A percentile compares a stretch with the other conserved stretches of the same genome.
These are phyloP conservation scores for Rhingia campestris DNA, from an alignment of 2,888 invertebrate species.

Conservation along the genomic window DNA sequence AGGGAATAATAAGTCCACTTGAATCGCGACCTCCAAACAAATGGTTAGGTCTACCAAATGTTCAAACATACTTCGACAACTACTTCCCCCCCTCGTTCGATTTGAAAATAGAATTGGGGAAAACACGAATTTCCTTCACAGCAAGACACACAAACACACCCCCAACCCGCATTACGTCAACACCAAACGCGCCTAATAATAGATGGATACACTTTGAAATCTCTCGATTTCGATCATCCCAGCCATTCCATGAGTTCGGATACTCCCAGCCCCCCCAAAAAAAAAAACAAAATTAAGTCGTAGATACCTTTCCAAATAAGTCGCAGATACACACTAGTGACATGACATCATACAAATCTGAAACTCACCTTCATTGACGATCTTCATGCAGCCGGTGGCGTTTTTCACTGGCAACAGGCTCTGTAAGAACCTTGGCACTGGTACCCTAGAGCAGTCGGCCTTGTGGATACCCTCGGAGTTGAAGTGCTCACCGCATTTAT, in stretches of 20 bases:
- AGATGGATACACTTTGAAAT: conserved; percentile 18
- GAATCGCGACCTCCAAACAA: conserved; percentile 11
- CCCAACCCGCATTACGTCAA: conserved; percentile 57
- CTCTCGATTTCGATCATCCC: conserved; percentile 39
- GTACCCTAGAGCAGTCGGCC: conserved; percentile 77
- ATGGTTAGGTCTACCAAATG: neutral
- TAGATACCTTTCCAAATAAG: conserved; percentile 11
- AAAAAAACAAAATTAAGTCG: conserved; percentile 1
- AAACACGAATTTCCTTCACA: conserved; percentile 13
- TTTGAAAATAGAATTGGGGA: conserved; percentile 3
- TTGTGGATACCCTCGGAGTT: conserved; percentile 77
- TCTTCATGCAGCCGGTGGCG: conserved; percentile 81
- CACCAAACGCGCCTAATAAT: conserved; percentile 38
- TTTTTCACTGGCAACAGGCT: conserved; percentile 76
- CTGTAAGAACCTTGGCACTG: conserved; percentile 79
- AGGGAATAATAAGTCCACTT: conserved; percentile 32
- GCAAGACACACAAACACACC: conserved; percentile 19
- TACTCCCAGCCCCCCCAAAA: neutral
- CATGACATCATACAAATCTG: conserved; percentile 45
- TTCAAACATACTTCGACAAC: neutral
- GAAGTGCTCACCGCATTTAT: conserved; percentile 80
- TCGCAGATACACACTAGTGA: conserved; percentile 5
- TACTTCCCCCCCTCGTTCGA: neutral
- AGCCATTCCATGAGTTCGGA: conserved; percentile 9
- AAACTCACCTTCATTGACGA: conserved; percentile 79